phyloP scores from a whole-genome alignment of 2,797 vertebrate genomes.

The Acanthiza pusilla region DNA sequence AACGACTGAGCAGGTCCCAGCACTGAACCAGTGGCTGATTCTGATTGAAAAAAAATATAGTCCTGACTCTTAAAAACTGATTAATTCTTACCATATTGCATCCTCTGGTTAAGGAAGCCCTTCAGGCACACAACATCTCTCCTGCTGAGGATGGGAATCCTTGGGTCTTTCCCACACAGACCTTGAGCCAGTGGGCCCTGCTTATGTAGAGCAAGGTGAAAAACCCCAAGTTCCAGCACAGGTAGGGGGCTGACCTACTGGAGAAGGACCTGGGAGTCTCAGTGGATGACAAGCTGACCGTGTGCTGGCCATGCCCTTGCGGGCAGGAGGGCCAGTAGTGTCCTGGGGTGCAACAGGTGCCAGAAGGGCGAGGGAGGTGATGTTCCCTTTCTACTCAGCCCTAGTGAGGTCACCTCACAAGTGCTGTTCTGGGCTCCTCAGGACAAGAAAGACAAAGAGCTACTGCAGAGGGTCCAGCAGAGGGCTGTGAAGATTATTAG shows the following conservation, averaged over 20 bases:
- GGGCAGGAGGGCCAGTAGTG: not conserved
- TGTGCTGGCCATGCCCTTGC: not conserved
- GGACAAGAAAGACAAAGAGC: not conserved
- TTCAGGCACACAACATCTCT: not conserved
- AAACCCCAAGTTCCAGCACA: not conserved
- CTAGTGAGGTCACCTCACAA: rapidly evolving
- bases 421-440: not conserved
- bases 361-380: rapidly evolving
- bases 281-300: not conserved
- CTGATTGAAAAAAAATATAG: not conserved
- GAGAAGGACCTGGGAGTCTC: not conserved
- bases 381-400: not conserved
- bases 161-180: not conserved
- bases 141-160: not conserved
- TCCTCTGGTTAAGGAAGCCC: not conserved
- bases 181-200: not conserved
- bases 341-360: rapidly evolving
- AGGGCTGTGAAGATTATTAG: not conserved
- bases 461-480: not conserved
- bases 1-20: not conserved
- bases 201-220: not conserved
- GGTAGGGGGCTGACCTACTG: not conserved
- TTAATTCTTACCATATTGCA: not conserved
- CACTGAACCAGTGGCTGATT: not conserved
- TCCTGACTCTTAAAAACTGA: not conserved